These are phyloP conservation scores for Lytechinus pictus DNA, from an alignment of 35 echinoderm and acorn worm species.

Conservation along the genomic window DNA sequence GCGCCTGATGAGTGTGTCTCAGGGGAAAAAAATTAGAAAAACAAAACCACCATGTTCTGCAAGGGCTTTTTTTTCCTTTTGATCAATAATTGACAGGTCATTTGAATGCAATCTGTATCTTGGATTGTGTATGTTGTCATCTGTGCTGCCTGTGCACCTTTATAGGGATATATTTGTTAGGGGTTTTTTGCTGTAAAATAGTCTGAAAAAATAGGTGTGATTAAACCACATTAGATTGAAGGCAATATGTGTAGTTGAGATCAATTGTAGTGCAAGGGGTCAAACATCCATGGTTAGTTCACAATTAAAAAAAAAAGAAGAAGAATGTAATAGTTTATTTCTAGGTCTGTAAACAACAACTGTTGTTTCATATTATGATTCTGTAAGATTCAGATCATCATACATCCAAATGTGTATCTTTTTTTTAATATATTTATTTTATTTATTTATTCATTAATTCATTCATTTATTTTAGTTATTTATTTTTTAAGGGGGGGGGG, in stretches of 20 bases:
- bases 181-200: background rate
- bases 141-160: background rate
- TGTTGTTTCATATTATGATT: too few relatives aligned
- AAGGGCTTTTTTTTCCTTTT: background rate
- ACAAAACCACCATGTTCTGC: background rate
- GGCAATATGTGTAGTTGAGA: background rate
- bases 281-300: too few relatives aligned
- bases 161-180: too few relatives aligned
- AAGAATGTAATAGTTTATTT: too few relatives aligned
- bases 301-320: too few relatives aligned
- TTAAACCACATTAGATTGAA: background rate
- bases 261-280: too few relatives aligned
- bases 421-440: too few relatives aligned
- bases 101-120: background rate
- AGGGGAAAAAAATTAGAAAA: slow-evolving; percentile 6
- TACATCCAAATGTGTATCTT: too few relatives aligned
- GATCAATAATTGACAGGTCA: slow-evolving; percentile 11
- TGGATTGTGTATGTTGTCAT: background rate
- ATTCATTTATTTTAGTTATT: background rate
- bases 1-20: background rate
- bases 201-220: background rate
- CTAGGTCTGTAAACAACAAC: too few relatives aligned
- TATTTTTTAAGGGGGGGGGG: background rate
- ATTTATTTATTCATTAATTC: too few relatives aligned
- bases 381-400: too few relatives aligned